A percentile compares a stretch with the other conserved stretches of the same genome.
These are phyloP conservation scores for Dicentrarchus labrax DNA, from an alignment of 2,113 vertebrate species.

Conservation along the genomic window DNA sequence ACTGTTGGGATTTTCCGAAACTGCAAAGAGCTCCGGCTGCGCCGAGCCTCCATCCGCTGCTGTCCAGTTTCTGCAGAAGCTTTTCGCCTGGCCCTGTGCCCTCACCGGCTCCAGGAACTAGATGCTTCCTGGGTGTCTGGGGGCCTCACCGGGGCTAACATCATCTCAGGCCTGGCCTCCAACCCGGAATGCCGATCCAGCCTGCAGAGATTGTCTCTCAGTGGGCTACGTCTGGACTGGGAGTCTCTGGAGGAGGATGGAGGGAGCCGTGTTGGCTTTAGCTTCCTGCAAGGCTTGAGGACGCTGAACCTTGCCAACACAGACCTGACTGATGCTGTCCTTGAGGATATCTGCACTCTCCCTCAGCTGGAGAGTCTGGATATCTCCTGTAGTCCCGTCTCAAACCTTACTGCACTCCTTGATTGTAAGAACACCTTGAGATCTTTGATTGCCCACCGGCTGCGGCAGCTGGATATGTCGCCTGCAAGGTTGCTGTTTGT, in stretches of 20 bases:
- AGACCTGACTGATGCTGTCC: slow-evolving; percentile 89
- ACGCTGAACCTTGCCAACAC: slow-evolving; percentile 90
- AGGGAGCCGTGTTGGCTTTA: slow-evolving; percentile 87
- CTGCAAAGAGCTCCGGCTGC: slow-evolving; percentile 89
- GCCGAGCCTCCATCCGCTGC: slow-evolving; percentile 89
- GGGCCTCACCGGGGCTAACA: slow-evolving; percentile 90
- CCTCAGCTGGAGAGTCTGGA: slow-evolving; percentile 93
- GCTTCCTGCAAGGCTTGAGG: slow-evolving; percentile 88
- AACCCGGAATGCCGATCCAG: slow-evolving; percentile 84
- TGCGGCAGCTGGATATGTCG: slow-evolving; percentile 92
- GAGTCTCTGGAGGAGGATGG: slow-evolving; percentile 82
- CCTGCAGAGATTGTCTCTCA: slow-evolving; percentile 86
- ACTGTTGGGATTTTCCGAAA: slow-evolving; percentile 94
- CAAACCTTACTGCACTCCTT: slow-evolving; percentile 90
- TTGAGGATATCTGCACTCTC: slow-evolving; percentile 91
- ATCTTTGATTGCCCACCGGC: slow-evolving; percentile 90
- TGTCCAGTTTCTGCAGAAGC: slow-evolving; percentile 91
- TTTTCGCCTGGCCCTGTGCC: slow-evolving; percentile 92
- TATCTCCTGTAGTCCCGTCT: slow-evolving; percentile 92
- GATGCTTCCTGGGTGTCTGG: slow-evolving; percentile 92
- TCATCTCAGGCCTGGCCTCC: slow-evolving; percentile 90
- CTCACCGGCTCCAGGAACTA: slow-evolving; percentile 93
- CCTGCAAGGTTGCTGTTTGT: slow-evolving; percentile 90
- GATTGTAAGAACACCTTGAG: slow-evolving; percentile 89
- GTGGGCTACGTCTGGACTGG: slow-evolving; percentile 88